Percentiles rank a stretch among this genome's conserved stretches.
These are phyloP conservation scores for Drosophila ananassae DNA, from an alignment of 1,140 invertebrate genomes.

Conservation along the genomic window DNA sequence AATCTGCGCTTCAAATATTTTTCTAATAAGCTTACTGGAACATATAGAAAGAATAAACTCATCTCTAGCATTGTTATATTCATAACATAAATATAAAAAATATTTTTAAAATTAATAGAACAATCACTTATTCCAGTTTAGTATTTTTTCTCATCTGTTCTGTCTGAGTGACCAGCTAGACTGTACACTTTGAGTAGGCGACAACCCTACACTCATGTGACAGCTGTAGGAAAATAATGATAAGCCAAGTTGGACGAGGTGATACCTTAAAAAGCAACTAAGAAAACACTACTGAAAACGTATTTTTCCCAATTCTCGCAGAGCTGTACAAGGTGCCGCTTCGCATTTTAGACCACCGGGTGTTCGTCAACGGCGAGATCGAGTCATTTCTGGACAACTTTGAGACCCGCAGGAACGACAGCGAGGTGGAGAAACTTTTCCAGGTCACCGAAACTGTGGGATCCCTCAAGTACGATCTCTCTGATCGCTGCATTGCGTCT, in stretches of 20 bases:
- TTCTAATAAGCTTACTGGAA: not conserved
- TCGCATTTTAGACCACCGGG: slow-evolving; percentile 92
- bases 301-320: slow-evolving; percentile 68
- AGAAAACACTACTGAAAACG: not conserved
- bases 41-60: no score
- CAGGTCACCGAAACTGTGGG: slow-evolving; percentile 90
- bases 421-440: slow-evolving; percentile 92
- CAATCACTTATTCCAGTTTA: not conserved
- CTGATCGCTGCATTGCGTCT: slow-evolving; percentile 71
- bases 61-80: no score
- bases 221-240: slow-evolving; percentile 69
- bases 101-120: no score
- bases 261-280: slow-evolving; percentile 2
- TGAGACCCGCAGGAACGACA: slow-evolving; percentile 90
- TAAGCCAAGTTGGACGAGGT: slow-evolving; percentile 71
- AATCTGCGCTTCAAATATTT: not conserved
- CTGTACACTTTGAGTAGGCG: not conserved
- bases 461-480: slow-evolving; percentile 87
- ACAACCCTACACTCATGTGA: slow-evolving; percentile 57
- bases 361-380: slow-evolving; percentile 93
- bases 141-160: not conserved
- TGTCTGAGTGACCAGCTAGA: not conserved
- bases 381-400: slow-evolving; percentile 92
- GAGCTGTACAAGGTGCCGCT: slow-evolving; percentile 92
- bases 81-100: no score